Percentiles rank a stretch among this genome's conserved stretches.
Evolutionary conservation across 1,140 invertebrate species (phyloP).

Genomic region (Batillaria attramentaria): DNA sequence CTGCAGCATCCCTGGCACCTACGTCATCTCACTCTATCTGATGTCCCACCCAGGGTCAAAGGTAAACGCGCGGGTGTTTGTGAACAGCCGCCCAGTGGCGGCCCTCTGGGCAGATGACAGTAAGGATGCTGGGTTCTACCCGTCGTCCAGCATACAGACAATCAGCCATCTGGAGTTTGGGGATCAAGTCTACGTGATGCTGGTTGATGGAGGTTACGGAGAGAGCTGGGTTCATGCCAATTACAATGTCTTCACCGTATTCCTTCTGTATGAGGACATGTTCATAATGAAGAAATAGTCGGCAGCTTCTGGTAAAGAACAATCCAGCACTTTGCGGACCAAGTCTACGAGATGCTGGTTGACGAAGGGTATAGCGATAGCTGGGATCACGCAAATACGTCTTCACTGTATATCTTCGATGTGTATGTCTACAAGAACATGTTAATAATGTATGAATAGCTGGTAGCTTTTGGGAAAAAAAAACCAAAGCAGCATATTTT

Average conservation of each 20-base stretch:
- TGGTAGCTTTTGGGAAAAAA: neutral
- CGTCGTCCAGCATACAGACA: constrained; percentile 51
- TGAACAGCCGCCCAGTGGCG: constrained; percentile 52
- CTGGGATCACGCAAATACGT: constrained; percentile 52
- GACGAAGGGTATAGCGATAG: constrained; percentile 50
- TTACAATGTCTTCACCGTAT: constrained; percentile 53
- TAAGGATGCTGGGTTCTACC: constrained; percentile 51
- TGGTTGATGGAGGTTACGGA: constrained; percentile 52
- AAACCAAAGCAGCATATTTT: neutral
- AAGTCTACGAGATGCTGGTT: constrained; percentile 50
- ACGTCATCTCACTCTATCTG: constrained; percentile 50
- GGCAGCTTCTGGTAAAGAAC: no score
- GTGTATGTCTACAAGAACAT: constrained; percentile 49
- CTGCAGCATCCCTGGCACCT: constrained; percentile 50
- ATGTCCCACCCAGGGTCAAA: constrained; percentile 57
- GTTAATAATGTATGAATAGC: constrained; percentile 16
- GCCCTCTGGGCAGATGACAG: constrained; percentile 55
- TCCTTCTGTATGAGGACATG: constrained; percentile 51
- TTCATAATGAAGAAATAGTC: no score
- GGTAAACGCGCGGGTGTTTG: constrained; percentile 48
- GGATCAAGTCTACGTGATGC: constrained; percentile 54
- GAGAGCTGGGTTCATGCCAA: constrained; percentile 57
- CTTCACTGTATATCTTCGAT: constrained; percentile 45
- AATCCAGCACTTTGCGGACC: constrained; percentile 45
- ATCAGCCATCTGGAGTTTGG: constrained; percentile 50